These are phyloP conservation scores for Chelidonichthys spinosus DNA, from an alignment of 2,797 vertebrate species.

Conservation along the genomic window DNA sequence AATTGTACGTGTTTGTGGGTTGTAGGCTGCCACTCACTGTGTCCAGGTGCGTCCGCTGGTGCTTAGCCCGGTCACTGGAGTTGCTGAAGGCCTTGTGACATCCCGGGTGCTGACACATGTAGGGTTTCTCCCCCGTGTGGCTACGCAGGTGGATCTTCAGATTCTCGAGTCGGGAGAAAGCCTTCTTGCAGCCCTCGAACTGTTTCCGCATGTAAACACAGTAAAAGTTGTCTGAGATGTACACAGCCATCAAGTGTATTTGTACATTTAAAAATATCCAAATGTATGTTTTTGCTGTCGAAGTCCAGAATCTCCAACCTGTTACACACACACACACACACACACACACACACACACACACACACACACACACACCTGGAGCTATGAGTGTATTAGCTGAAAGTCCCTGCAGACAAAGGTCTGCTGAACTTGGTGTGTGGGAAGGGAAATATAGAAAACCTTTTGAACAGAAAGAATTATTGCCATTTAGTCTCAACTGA, in stretches of 20 bases:
- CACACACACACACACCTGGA: background rate
- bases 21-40: constrained; percentile 86
- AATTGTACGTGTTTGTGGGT: background rate
- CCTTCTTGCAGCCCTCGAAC: constrained; percentile 97
- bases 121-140: constrained; percentile 97
- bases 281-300: background rate
- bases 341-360: background rate
- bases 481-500: constrained; percentile 34
- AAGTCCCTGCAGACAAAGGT: constrained; percentile 36
- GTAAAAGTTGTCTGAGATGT: background rate
- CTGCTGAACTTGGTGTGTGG: constrained; percentile 46
- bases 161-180: constrained; percentile 97
- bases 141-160: constrained; percentile 98
- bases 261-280: constrained; percentile 7
- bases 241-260: background rate
- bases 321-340: too few species aligned
- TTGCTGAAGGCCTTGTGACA: constrained; percentile 99
- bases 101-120: constrained; percentile 93
- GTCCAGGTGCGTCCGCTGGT: constrained; percentile 97
- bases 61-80: constrained; percentile 98
- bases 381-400: constrained; percentile 24
- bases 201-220: constrained; percentile 68
- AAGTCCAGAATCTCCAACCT: background rate
- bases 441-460: constrained; percentile 28
- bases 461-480: constrained; percentile 28